These are phyloP conservation scores for Graphium colonna DNA, from an alignment of 2,888 invertebrate genomes.

Conservation along the genomic window DNA sequence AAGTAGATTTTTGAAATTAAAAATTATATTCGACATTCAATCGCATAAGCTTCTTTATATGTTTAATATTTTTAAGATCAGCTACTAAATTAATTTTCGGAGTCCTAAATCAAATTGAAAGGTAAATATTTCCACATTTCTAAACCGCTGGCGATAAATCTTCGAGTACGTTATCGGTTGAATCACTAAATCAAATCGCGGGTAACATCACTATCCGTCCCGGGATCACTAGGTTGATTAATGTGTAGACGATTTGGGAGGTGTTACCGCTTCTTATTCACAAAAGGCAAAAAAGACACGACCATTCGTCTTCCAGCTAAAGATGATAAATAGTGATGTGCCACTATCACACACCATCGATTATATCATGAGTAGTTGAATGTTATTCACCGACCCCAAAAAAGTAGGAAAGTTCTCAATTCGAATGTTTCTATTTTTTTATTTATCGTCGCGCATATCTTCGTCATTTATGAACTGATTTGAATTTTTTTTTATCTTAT, in stretches of 20 bases:
- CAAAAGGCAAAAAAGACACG: not conserved
- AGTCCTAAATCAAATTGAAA: not conserved
- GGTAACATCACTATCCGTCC: not conserved
- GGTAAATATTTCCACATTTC: not conserved
- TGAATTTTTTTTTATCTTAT: no score
- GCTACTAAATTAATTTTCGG: no score
- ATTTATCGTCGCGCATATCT: no score
- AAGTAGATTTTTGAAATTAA: no score
- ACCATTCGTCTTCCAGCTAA: slow-evolving; percentile 1
- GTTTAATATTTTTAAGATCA: not conserved
- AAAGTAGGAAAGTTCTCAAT: no score
- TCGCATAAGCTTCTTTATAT: no score
- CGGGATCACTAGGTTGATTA: slow-evolving; percentile 3
- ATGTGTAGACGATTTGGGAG: slow-evolving; percentile 12
- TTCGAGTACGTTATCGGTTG: not conserved
- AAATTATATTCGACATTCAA: no score
- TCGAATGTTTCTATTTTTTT: no score
- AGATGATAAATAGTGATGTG: slow-evolving; percentile 4
- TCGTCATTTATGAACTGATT: no score
- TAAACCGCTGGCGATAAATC: not conserved
- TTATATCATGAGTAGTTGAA: not conserved
- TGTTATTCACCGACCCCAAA: no score
- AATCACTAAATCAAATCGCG: not conserved
- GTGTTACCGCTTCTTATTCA: slow-evolving; percentile 7
- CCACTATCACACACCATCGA: not conserved